phyloP scores from a whole-genome alignment of 2,888 invertebrate genomes.

The Volucella zonaria region DNA sequence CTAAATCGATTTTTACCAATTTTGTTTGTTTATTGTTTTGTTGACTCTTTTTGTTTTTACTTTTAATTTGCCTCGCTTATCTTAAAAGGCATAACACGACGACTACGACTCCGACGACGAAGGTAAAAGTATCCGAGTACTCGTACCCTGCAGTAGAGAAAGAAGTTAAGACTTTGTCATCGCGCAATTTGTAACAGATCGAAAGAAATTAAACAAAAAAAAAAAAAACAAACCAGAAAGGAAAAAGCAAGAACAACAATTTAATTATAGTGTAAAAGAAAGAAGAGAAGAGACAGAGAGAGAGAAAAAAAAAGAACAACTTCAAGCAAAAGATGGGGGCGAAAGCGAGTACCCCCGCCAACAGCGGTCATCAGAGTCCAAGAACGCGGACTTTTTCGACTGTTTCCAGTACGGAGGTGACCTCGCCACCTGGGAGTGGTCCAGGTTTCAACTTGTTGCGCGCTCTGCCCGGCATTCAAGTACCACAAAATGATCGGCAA shows the following conservation, averaged over 20 bases:
- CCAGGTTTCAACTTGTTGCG: constrained; percentile 88
- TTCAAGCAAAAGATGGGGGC: constrained; percentile 87
- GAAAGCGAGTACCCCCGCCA: constrained; percentile 91
- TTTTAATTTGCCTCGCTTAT: constrained; percentile 38
- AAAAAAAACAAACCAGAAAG: background rate
- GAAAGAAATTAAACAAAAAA: constrained; percentile 1
- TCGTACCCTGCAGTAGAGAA: constrained; percentile 5
- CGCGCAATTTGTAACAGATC: constrained; percentile 33
- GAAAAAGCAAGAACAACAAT: constrained; percentile 16
- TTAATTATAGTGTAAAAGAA: constrained; percentile 13
- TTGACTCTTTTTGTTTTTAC: constrained; percentile 46
- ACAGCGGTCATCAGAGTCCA: constrained; percentile 86
- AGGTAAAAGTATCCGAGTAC: constrained; percentile 12
- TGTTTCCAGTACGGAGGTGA: constrained; percentile 87
- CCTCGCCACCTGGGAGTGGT: constrained; percentile 81
- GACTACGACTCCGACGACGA: background rate
- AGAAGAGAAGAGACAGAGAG: background rate
- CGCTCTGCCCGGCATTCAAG: constrained; percentile 88
- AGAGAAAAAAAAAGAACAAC: background rate
- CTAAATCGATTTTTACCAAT: constrained; percentile 62
- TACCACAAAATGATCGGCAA: constrained; percentile 88
- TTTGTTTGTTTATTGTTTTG: constrained; percentile 57
- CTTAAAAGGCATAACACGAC: constrained; percentile 28
- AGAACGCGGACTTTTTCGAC: constrained; percentile 90
- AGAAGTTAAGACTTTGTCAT: constrained; percentile 22